phyloP scores from a whole-genome alignment of 30 jellyfish, hydroid and myxozoan genomes.

The Sanderia malayensis region DNA sequence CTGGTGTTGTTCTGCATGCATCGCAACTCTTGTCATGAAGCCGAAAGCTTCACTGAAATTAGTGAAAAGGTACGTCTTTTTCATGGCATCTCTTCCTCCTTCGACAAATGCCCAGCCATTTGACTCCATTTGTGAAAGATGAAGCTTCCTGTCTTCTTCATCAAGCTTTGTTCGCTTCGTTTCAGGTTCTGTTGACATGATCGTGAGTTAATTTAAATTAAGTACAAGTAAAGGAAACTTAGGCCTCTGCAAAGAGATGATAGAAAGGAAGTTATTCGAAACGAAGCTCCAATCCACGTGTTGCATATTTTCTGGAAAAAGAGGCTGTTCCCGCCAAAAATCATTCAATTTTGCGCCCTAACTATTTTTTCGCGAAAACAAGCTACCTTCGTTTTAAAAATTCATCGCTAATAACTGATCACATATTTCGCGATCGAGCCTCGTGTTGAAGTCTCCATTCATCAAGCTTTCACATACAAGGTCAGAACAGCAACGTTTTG shows the following conservation, averaged over 20 bases:
- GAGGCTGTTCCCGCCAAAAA: slow-evolving; percentile 19
- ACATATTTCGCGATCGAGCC: slow-evolving; percentile 1
- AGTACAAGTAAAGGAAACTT: no score
- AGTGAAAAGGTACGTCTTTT: slow-evolving; percentile 64
- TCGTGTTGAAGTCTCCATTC: not conserved
- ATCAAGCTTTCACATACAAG: not conserved
- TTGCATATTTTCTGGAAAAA: not conserved
- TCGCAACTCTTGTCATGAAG: slow-evolving; percentile 86
- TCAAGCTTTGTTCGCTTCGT: slow-evolving; percentile 51
- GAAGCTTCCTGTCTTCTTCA: slow-evolving; percentile 55
- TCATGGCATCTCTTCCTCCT: slow-evolving; percentile 88
- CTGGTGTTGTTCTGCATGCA: slow-evolving; percentile 78
- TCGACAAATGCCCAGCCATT: slow-evolving; percentile 79
- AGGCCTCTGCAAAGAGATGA: no score
- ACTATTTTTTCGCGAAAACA: not conserved
- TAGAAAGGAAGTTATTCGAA: no score
- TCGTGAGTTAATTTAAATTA: no score
- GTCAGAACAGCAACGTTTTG: no score
- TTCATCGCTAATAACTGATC: not conserved
- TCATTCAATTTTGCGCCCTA: not conserved
- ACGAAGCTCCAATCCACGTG: not conserved
- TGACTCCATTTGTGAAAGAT: slow-evolving; percentile 49
- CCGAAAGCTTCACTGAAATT: slow-evolving; percentile 90
- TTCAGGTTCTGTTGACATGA: slow-evolving; percentile 57
- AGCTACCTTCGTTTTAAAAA: not conserved